phyloP scores from a whole-genome alignment of 2,113 vertebrate species.

The Arvicanthis niloticus region DNA sequence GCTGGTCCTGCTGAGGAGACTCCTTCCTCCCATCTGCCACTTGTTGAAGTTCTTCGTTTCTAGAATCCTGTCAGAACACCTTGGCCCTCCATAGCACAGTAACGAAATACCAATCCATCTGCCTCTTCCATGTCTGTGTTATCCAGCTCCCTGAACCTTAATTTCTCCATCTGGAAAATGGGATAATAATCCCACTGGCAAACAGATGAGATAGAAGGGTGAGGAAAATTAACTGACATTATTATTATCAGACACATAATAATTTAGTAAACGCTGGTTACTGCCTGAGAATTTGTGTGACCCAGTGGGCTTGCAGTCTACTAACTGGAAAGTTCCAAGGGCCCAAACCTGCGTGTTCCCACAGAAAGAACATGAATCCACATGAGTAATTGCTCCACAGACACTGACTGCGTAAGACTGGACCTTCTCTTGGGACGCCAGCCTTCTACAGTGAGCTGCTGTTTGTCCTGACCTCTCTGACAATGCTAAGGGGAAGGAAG shows the following conservation, averaged over 20 bases:
- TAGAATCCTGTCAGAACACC: neutral
- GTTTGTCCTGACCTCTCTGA: neutral
- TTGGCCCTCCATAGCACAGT: neutral
- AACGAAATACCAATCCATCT: no score
- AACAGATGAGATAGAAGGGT: neutral
- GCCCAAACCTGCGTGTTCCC: neutral
- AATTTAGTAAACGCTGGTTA: neutral
- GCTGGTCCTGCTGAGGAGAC: neutral
- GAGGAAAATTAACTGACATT: neutral
- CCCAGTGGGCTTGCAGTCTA: neutral
- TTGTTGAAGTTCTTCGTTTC: conserved; percentile 46
- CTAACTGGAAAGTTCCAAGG: conserved; percentile 3
- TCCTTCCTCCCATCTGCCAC: neutral
- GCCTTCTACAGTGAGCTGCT: neutral
- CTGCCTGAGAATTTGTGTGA: neutral
- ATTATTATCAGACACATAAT: neutral
- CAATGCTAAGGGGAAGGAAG: neutral
- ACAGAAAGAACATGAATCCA: neutral
- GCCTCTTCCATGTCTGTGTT: neutral
- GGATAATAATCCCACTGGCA: neutral
- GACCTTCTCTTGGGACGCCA: neutral
- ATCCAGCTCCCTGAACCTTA: neutral
- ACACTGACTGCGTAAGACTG: neutral
- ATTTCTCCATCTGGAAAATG: neutral
- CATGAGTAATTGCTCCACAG: neutral